These are phyloP conservation scores for Pantelozetes paolii DNA, from an alignment of 2,888 invertebrate genomes.

Conservation along the genomic window DNA sequence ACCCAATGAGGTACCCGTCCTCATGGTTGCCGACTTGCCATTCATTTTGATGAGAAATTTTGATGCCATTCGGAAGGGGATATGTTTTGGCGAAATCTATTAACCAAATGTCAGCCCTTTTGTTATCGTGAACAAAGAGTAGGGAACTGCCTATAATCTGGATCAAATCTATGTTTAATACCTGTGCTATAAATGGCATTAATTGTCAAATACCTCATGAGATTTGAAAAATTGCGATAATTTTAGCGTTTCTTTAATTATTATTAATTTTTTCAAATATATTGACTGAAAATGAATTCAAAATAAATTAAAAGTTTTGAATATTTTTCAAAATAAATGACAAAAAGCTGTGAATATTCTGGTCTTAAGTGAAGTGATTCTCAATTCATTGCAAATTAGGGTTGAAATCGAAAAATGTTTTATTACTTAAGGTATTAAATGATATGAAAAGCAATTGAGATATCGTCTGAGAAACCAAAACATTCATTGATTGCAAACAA, in stretches of 20 bases:
- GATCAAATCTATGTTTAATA: conserved; percentile 15
- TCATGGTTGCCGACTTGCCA: conserved; percentile 93
- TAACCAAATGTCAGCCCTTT: conserved; percentile 85
- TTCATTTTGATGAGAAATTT: conserved; percentile 71
- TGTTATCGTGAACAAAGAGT: conserved; percentile 84
- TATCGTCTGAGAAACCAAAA: too few species aligned
- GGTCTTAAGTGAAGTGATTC: too few species aligned
- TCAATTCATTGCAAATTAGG: too few species aligned
- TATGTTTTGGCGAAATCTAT: conserved; percentile 96
- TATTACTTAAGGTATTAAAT: too few species aligned
- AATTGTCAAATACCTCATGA: conserved; percentile 64
- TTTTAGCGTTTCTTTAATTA: conserved; percentile 74
- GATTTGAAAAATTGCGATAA: conserved; percentile 82
- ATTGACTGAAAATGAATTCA: conserved; percentile 62
- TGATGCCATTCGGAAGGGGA: conserved; percentile 64
- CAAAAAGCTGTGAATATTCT: too few species aligned
- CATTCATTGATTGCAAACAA: too few species aligned
- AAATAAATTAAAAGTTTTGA: conserved; percentile 46
- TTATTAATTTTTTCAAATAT: conserved; percentile 77
- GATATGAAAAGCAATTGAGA: too few species aligned
- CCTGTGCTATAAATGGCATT: background rate
- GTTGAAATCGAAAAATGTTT: too few species aligned
- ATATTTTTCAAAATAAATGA: too few species aligned
- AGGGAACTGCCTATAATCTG: conserved; percentile 86
- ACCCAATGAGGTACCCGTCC: conserved; percentile 86